A percentile compares a stretch with the other conserved stretches of the same genome.
Evolutionary conservation across 2,797 vertebrate genomes (phyloP).

Genomic region (Lacerta bilineata): DNA sequence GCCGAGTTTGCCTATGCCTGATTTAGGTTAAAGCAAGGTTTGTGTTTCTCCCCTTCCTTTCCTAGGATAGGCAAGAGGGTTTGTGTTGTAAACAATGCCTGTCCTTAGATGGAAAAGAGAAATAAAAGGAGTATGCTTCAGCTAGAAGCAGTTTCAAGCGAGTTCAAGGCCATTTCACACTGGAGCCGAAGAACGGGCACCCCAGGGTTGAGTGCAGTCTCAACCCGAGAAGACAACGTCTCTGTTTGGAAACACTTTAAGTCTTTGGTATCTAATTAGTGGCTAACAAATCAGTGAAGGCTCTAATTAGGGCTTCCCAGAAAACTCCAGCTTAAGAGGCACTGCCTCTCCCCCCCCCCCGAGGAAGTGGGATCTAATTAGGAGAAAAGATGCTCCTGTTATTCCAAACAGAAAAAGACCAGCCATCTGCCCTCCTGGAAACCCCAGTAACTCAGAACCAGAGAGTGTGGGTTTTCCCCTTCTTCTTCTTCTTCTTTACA

Average conservation of each 20-base stretch:
- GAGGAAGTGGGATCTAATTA: constrained; percentile 71
- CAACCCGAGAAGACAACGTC: constrained; percentile 21
- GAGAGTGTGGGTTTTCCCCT: constrained; percentile 34
- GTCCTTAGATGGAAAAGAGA: background rate
- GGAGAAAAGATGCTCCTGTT: constrained; percentile 60
- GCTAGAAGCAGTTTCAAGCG: background rate
- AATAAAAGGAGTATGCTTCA: too few species aligned
- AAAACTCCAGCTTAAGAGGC: constrained; percentile 66
- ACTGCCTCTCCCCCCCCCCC: constrained; percentile 36
- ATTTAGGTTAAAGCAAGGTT: background rate
- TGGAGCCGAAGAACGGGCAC: background rate
- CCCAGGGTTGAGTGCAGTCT: background rate
- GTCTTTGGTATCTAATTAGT: constrained; percentile 66
- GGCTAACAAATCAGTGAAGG: constrained; percentile 60
- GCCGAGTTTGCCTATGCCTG: too few species aligned
- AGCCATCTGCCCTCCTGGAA: constrained; percentile 72
- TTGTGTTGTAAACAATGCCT: background rate
- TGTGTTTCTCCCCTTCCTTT: background rate
- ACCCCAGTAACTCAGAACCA: constrained; percentile 52
- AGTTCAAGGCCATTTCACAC: background rate
- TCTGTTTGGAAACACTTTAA: constrained; percentile 50
- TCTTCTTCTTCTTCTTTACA: constrained; percentile 33
- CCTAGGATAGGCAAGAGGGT: background rate
- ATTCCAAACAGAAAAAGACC: constrained; percentile 38
- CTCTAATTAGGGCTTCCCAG: constrained; percentile 71